A percentile compares a stretch with the other conserved stretches of the same genome.
These are phyloP conservation scores for Oryzias sinensis DNA, from an alignment of 2,797 vertebrate species.

Conservation along the genomic window DNA sequence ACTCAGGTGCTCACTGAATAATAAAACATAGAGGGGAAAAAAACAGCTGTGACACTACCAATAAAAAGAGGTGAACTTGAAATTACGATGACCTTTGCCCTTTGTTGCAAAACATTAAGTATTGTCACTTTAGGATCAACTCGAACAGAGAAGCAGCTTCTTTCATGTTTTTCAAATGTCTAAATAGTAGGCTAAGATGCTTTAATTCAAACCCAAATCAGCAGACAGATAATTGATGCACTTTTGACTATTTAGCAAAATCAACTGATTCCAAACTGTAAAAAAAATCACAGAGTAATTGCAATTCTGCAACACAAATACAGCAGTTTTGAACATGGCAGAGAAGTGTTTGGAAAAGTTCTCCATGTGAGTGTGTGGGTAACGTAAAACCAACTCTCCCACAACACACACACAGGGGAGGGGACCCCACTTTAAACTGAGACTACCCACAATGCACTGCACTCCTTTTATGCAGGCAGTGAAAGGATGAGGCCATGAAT, in stretches of 20 bases:
- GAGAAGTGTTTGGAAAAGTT: constrained; percentile 48
- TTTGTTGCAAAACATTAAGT: too few relatives aligned
- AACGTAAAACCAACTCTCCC: constrained; percentile 75
- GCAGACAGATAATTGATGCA: too few relatives aligned
- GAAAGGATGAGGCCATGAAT: constrained; percentile 81
- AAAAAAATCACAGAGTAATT: not conserved
- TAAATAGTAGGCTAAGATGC: too few relatives aligned
- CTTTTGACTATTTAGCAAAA: too few relatives aligned
- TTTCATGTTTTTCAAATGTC: too few relatives aligned
- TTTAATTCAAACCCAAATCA: too few relatives aligned
- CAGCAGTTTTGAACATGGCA: constrained; percentile 30
- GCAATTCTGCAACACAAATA: not conserved
- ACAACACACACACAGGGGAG: constrained; percentile 72
- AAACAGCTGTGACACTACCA: not conserved
- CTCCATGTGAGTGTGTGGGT: constrained; percentile 48
- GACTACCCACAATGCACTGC: constrained; percentile 79
- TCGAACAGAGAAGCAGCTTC: too few relatives aligned
- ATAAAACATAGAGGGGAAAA: too few relatives aligned
- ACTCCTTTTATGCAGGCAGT: constrained; percentile 79
- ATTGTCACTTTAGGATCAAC: too few relatives aligned
- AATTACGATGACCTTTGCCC: too few relatives aligned
- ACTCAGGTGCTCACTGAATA: constrained; percentile 6
- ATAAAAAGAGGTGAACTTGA: too few relatives aligned
- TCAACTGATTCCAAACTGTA: not conserved
- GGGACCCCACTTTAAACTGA: constrained; percentile 75